A percentile compares a stretch with the other conserved stretches of the same genome.
Conservation (phyloP, 2,113 vertebrate species). For the Halcyon senegalensis region DNA sequence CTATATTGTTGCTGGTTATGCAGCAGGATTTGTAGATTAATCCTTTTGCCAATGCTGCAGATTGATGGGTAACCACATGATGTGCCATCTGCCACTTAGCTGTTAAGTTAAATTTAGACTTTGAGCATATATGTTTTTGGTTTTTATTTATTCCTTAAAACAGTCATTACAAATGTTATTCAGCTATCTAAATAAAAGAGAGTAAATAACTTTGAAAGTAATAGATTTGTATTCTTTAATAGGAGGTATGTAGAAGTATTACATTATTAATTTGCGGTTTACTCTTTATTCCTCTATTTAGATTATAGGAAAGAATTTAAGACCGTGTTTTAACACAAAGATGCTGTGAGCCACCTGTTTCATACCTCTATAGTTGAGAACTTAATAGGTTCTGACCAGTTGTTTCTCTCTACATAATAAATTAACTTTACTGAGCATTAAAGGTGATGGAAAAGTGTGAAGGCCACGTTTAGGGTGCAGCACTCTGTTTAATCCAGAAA, state of each 20-base stretch:
- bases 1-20: background rate
- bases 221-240: background rate
- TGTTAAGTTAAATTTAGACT: conserved; percentile 3
- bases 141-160: background rate
- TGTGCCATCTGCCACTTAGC: conserved; percentile 34
- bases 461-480: rapidly evolving
- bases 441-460: background rate
- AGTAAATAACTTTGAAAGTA: background rate
- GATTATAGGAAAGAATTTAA: background rate
- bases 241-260: background rate
- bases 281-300: background rate
- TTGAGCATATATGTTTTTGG: background rate
- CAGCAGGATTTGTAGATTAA: background rate
- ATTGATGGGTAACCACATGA: background rate
- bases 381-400: background rate
- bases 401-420: background rate
- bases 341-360: background rate
- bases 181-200: background rate
- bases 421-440: background rate
- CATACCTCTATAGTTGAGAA: background rate
- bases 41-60: background rate
- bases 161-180: background rate
- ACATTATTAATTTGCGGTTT: background rate
- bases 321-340: background rate
- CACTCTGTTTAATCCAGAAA: background rate